These are phyloP conservation scores for Aproaerema taeniolella DNA, from an alignment of 2,888 invertebrate genomes.

Conservation along the genomic window DNA sequence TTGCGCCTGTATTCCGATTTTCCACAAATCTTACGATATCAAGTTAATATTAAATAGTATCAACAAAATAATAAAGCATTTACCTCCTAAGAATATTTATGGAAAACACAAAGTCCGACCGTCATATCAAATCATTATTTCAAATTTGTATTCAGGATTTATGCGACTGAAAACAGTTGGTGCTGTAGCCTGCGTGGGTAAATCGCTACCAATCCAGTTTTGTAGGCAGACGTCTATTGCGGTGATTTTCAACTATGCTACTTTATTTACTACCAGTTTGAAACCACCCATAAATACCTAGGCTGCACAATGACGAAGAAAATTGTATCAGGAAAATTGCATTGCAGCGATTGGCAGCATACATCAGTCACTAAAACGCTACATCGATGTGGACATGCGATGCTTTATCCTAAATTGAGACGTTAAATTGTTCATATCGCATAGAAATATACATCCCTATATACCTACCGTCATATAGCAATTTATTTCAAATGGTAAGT, in stretches of 20 bases:
- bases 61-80: too few species aligned
- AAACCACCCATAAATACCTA: background rate
- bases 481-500: background rate
- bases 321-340: conserved; percentile 9
- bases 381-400: background rate
- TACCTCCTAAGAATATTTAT: too few species aligned
- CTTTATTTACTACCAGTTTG: conserved; percentile 2
- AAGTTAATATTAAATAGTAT: too few species aligned
- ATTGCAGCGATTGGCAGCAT: conserved; percentile 10
- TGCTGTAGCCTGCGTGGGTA: too few species aligned
- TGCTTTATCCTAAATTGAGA: background rate
- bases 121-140: too few species aligned
- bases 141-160: too few species aligned
- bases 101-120: too few species aligned
- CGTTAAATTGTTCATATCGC: background rate
- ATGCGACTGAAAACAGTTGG: too few species aligned
- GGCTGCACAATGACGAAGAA: conserved; percentile 1
- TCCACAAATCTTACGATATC: too few species aligned
- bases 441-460: background rate
- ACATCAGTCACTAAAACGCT: conserved; percentile 8
- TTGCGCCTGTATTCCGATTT: too few species aligned
- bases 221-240: too few species aligned
- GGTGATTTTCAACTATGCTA: background rate
- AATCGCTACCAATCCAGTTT: too few species aligned
- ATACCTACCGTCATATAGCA: background rate